Evolutionary conservation across 2,797 vertebrate genomes (phyloP), one percentile per base, ranked within the genome.

Genomic region (Cynodonichthys magdalenae): DNA sequence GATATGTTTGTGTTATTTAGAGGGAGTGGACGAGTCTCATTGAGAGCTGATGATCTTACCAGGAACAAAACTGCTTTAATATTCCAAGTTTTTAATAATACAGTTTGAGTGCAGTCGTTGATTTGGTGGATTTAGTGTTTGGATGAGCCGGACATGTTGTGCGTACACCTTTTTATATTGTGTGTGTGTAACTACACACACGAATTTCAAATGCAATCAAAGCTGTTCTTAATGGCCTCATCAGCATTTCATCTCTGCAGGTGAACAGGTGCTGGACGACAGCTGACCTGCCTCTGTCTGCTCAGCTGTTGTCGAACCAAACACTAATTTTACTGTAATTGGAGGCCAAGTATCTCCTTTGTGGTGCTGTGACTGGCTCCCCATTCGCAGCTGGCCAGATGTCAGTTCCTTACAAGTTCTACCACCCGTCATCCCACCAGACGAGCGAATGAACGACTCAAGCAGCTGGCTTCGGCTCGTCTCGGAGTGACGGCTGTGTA

Each of bases 141-240:
- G 3, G 28, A 6, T 42, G 28, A n/a, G 41, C 39, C 11, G 41
- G 19, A 39, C 47, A 20, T 31, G 39, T 53, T 18, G 46, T 14
- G 52, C 28, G 51, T 39, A 48, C 4, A 6, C 28, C 28, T 31
- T 11, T 41, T 15, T 1, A 15, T 45, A 14, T 2, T 6, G 8
- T 20, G 34, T n/a, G 44, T 31, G 55, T 11, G 34, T 8, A 66
- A 53, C 18, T 36, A 39, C 36, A 39, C 11, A 14, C 27, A 78
- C 29, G 64, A 28, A 82, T 83, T 87, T 82, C 80, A 88, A 89
- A 89, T 91, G 84, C 86, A 89, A 88, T 90, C 84, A 88, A 59
- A 66, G 65, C 66, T 39, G 39, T 9, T 76, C 65, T 55, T 47
- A 18, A 6, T 7, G 15, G 57, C 51, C 81, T 87, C 83, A 85